A percentile compares a stretch with the other conserved stretches of the same genome.
phyloP scores from a whole-genome alignment of 2,888 invertebrate species.

The Alcis repandata region DNA sequence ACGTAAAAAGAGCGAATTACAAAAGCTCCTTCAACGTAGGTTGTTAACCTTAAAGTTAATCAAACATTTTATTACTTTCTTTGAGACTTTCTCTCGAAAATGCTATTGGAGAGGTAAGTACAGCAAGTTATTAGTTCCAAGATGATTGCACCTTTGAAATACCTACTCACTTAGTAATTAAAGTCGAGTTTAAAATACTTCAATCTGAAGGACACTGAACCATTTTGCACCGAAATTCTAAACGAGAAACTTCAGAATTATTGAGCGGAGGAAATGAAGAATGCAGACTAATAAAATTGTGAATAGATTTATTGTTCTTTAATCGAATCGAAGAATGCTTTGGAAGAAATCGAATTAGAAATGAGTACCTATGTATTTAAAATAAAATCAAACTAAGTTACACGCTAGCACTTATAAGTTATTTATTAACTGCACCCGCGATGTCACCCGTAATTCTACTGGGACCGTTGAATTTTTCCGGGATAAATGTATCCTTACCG shows the following conservation, averaged over 20 bases:
- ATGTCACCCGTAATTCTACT: too few relatives aligned
- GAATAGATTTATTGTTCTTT: background rate
- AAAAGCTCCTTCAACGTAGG: background rate
- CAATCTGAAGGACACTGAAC: background rate
- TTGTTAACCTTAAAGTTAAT: slow-evolving; percentile 15
- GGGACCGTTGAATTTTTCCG: too few relatives aligned
- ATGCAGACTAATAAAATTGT: slow-evolving; percentile 2
- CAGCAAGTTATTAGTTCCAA: slow-evolving; percentile 4
- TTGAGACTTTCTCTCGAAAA: slow-evolving; percentile 9
- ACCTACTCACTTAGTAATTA: background rate
- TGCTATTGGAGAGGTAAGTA: background rate
- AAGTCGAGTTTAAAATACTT: background rate
- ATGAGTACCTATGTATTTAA: background rate
- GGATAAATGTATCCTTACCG: too few relatives aligned
- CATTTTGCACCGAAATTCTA: slow-evolving; percentile 2
- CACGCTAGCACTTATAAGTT: too few relatives aligned
- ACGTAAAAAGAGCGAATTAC: background rate
- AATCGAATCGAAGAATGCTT: background rate
- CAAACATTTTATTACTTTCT: slow-evolving; percentile 12
- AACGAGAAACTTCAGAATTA: slow-evolving; percentile 1
- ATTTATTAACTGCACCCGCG: too few relatives aligned
- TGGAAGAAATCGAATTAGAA: background rate
- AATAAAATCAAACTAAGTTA: background rate
- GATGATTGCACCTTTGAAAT: slow-evolving; percentile 1
- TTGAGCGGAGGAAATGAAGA: background rate